Evolutionary conservation across 2,888 invertebrate species (phyloP), one percentile per base, ranked within the genome.

Genomic region (Drosophila meridiana): DNA sequence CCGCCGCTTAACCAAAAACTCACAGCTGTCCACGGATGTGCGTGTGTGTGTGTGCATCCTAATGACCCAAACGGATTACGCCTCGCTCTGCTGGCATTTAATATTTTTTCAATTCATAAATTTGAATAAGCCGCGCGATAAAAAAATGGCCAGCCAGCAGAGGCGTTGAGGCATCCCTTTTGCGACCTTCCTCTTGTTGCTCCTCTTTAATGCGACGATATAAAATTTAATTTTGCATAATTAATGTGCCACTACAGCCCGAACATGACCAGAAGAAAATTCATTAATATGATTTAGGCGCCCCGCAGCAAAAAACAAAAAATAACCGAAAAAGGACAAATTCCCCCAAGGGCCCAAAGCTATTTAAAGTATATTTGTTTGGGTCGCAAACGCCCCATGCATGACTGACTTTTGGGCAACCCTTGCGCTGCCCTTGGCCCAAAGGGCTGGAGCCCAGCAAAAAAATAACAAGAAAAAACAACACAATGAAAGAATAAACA

Each of bases 161-260:
- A 67, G 64, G 76, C 78, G 73, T 83, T 66, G 53, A 52, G 14
- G 63, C 61, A 38, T 72, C 50, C 50, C 2, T 47, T 63, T 69
- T 66, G 70, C 71, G 64, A 8, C 11, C 30, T n/a, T 63, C 52
- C 63, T 69, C 66, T 73, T 65, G 32, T 34, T 60, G 60, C 73
- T 66, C 48, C 36, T 61, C 42, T 73, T 77, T 86, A 88, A 90
- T 83, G 87, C 87, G 87, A 87, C 82, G 75, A 87, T 82, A 88
- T 87, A 72, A 83, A 89, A 87, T 87, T 87, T 90, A 87, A 87
- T 87, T 87, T 90, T 80, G 82, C 89, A 87, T 87, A 87, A 87
- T 89, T 87, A 90, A 87, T 90, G 89, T 78, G 65, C 56, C 68
- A 73, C 40, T 76, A 76, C 69, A 75, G 77, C 40, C 71, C 43